phyloP scores from a whole-genome alignment of 2,113 vertebrate species.

The Acanthochromis polyacanthus region DNA sequence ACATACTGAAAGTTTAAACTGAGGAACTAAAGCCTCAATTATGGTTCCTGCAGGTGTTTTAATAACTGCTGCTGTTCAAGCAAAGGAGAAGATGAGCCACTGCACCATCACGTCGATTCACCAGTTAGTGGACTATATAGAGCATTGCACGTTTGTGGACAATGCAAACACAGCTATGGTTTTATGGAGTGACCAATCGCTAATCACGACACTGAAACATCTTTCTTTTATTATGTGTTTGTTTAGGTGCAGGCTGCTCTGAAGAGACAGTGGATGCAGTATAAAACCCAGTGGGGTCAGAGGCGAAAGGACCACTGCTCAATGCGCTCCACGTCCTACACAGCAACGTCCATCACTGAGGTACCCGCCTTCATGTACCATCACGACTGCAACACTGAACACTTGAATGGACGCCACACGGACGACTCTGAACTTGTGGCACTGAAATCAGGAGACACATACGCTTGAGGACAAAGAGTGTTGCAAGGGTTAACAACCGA shows the following conservation, averaged over 20 bases:
- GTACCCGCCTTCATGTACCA: constrained; percentile 91
- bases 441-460: constrained; percentile 88
- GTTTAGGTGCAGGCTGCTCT: constrained; percentile 91
- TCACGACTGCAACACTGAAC: constrained; percentile 87
- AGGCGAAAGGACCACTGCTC: constrained; percentile 88
- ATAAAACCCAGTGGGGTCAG: constrained; percentile 92
- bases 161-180: too few relatives aligned
- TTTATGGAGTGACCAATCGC: too few relatives aligned
- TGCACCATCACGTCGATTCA: too few relatives aligned
- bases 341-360: constrained; percentile 90
- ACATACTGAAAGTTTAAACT: too few relatives aligned
- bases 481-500: neutral
- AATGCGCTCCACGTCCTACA: constrained; percentile 90
- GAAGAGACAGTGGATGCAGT: constrained; percentile 94
- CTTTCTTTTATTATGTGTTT: constrained; percentile 2
- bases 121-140: too few relatives aligned
- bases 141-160: too few relatives aligned
- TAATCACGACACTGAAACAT: neutral
- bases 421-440: constrained; percentile 90
- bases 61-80: too few relatives aligned
- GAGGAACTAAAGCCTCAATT: too few relatives aligned
- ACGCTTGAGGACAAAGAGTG: constrained; percentile 80
- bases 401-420: constrained; percentile 84
- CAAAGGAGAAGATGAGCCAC: too few relatives aligned
- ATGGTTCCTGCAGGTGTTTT: too few relatives aligned